Conservation (phyloP, 2,797 vertebrate genomes). For the Protosalanx chinensis region DNA sequence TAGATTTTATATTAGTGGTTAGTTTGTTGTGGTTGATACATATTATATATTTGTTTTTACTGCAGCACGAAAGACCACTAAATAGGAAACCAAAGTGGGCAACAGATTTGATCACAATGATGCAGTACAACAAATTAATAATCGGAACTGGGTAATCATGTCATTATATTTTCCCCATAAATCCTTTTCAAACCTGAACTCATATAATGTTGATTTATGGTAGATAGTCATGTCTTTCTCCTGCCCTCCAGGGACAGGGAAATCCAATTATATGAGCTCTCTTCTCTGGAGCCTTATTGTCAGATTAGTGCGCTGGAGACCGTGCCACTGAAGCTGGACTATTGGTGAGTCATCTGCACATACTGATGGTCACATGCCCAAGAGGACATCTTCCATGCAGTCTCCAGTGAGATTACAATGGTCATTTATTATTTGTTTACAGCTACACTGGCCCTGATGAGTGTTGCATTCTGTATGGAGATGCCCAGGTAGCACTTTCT, state of each 20-base stretch:
- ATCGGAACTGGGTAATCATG: slow-evolving; percentile 65
- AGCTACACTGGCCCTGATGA: slow-evolving; percentile 71
- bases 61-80: slow-evolving; percentile 58
- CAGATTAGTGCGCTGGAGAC: slow-evolving; percentile 75
- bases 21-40: background rate
- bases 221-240: background rate
- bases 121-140: slow-evolving; percentile 73
- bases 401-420: slow-evolving; percentile 1
- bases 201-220: slow-evolving; percentile 1
- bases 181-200: background rate
- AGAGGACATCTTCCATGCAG: background rate
- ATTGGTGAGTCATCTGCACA: slow-evolving; percentile 62
- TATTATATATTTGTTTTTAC: background rate
- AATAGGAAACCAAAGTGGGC: slow-evolving; percentile 68
- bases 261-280: slow-evolving; percentile 78
- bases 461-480: slow-evolving; percentile 77
- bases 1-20: background rate
- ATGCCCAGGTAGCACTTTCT: slow-evolving; percentile 70
- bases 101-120: slow-evolving; percentile 71
- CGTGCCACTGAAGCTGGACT: slow-evolving; percentile 74
- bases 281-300: slow-evolving; percentile 76
- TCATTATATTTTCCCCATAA: background rate
- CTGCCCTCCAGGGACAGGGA: slow-evolving; percentile 70
- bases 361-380: background rate
- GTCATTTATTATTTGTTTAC: background rate